Base-by-base conservation (phyloP, 1,140 invertebrate genomes). In the Drosophila carrolli region DNA sequence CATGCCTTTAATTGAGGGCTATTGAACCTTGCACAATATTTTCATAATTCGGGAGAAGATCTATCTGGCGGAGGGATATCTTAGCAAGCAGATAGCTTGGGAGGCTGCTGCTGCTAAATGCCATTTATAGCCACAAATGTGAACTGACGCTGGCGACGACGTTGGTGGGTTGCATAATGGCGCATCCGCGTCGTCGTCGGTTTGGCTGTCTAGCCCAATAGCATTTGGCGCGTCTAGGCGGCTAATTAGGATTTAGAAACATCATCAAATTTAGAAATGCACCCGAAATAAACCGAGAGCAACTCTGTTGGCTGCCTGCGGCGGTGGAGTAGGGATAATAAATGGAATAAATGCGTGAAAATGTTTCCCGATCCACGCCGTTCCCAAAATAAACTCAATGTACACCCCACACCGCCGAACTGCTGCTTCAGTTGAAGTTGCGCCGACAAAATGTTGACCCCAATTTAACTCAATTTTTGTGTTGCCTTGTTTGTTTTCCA, bases 211-310 rank as follows among this genome's bases (percentile, higher is more conserved):
- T 82, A 78, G 68, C 78, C 75, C 78, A 82, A 75, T 85, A 85
- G 68, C 82, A 88, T 85, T 88, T 86, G 68, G 61, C 59, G 60
- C 59, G 84, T 84, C 84, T 88, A 60, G 73, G 77, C 76, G 75
- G 71, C 76, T 89, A 88, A 88, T 88, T 88, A 88, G 84, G 84
- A 89, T 88, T 88, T 90, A 89, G 80, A 89, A 88, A 88, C 76
- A 89, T 76, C 75, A 62, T 89, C 84, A 88, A 75, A 88, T 84
- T 89, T 88, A 88, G 83, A 88, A 88, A 88, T 80, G 59, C 62
- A 70, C 55, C 72, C 62, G 62, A 83, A 86, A 86, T 86, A 86
- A 86, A 88, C 67, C 46, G 77, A 74, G 70, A 32, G 27, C 51
- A 65, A 77, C 62, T 62, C 56, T 58, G 67, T 35, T 23, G 56